These are phyloP conservation scores for Dysmachus trigonus DNA, from an alignment of 2,888 invertebrate species.

Conservation along the genomic window DNA sequence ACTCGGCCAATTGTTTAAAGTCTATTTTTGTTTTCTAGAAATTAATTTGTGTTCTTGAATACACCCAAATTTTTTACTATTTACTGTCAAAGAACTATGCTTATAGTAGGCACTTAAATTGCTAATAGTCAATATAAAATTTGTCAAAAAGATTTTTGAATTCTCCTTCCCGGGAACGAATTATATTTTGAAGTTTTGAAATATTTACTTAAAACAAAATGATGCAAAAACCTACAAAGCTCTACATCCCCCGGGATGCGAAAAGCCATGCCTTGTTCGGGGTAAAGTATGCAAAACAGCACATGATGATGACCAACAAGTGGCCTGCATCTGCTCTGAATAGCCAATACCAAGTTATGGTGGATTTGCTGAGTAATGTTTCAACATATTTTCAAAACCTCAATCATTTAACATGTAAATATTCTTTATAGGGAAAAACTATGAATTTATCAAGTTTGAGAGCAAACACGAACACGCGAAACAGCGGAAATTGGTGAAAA, in stretches of 20 bases:
- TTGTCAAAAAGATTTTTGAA: background rate
- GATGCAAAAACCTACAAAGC: slow-evolving; percentile 49
- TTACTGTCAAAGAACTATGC: background rate
- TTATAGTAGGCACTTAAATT: background rate
- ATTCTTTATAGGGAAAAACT: slow-evolving; percentile 45
- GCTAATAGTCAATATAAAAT: background rate
- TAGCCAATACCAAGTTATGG: slow-evolving; percentile 59
- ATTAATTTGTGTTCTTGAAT: too few relatives aligned
- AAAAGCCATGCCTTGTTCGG: slow-evolving; percentile 61
- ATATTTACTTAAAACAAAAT: background rate
- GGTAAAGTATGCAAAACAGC: slow-evolving; percentile 57
- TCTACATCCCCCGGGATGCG: slow-evolving; percentile 57
- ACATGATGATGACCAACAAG: slow-evolving; percentile 59
- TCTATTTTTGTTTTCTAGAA: too few relatives aligned
- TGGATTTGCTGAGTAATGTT: slow-evolving; percentile 56
- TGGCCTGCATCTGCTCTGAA: slow-evolving; percentile 59
- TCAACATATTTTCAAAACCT: background rate
- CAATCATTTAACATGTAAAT: background rate
- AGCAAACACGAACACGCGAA: slow-evolving; percentile 5
- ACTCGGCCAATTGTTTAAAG: too few relatives aligned
- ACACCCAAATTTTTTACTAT: background rate
- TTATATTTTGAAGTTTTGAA: background rate
- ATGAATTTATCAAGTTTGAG: slow-evolving; percentile 28
- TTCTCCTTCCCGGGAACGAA: background rate
- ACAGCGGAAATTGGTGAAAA: background rate